A percentile compares a stretch with the other conserved stretches of the same genome.
Conservation (phyloP, 2,888 invertebrate species). For the Melipona beecheii region DNA sequence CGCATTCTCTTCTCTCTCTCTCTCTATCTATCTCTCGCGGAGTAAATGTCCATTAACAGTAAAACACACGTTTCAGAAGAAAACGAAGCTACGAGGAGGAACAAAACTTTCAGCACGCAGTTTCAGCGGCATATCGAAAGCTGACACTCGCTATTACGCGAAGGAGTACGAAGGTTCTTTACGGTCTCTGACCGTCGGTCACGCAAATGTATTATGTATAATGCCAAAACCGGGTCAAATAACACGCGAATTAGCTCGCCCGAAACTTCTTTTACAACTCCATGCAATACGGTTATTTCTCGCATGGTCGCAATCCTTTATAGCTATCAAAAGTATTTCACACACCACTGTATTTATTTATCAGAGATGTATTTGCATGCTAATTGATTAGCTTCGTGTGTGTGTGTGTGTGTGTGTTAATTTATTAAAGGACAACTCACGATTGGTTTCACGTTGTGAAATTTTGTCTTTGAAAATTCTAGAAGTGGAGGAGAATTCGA, state of each 20-base stretch:
- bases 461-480: background rate
- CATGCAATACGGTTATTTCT: background rate
- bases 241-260: constrained; percentile 15
- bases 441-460: background rate
- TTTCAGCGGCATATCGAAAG: constrained; percentile 24
- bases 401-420: no score
- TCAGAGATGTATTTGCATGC: background rate
- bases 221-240: constrained; percentile 27
- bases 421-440: background rate
- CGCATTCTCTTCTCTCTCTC: no score
- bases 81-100: background rate
- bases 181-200: constrained; percentile 6
- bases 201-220: constrained; percentile 26
- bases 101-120: constrained; percentile 17
- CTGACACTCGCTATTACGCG: constrained; percentile 16
- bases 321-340: background rate
- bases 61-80: constrained; percentile 16
- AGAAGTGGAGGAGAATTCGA: background rate
- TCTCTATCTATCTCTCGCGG: no score
- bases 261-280: background rate
- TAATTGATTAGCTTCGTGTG: background rate
- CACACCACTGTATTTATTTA: background rate
- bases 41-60: constrained; percentile 5
- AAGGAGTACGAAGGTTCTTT: constrained; percentile 6
- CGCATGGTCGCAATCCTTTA: background rate